Percentiles rank a stretch among this genome's conserved stretches.
phyloP scores from a whole-genome alignment of 1,140 invertebrate species.

The Drosophila simulans region DNA sequence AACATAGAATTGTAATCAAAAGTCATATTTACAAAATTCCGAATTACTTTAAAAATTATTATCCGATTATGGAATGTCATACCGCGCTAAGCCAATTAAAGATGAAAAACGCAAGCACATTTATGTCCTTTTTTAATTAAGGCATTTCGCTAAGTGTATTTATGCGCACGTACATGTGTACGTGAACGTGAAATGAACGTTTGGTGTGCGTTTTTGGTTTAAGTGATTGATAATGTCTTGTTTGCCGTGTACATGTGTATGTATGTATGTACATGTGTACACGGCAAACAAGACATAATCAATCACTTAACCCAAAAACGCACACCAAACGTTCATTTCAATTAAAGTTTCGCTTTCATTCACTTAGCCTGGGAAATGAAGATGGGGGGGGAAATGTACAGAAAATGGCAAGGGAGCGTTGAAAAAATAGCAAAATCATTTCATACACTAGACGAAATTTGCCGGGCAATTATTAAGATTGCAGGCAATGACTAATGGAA shows the following conservation, averaged over 20 bases:
- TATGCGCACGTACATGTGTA: constrained; percentile 13
- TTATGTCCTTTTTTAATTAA: neutral
- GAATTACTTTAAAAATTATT: too few relatives aligned
- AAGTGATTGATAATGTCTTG: too few relatives aligned
- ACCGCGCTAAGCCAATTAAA: too few relatives aligned
- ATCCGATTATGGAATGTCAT: too few relatives aligned
- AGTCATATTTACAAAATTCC: too few relatives aligned
- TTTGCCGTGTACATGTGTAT: too few relatives aligned
- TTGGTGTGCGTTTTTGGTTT: too few relatives aligned
- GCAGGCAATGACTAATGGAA: neutral
- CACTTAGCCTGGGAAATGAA: constrained; percentile 47
- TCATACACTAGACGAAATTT: constrained; percentile 21
- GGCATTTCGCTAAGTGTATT: constrained; percentile 17
- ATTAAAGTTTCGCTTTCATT: constrained; percentile 81
- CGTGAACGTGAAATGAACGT: too few relatives aligned
- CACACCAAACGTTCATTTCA: constrained; percentile 73
- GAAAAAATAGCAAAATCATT: constrained; percentile 25
- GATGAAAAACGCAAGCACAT: too few relatives aligned
- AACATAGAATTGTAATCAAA: too few relatives aligned
- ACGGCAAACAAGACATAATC: constrained; percentile 76
- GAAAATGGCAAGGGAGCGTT: too few relatives aligned
- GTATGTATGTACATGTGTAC: constrained; percentile 2
- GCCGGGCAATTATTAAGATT: neutral
- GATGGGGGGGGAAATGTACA: neutral
- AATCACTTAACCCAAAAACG: constrained; percentile 74